Evolutionary conservation across 2,888 invertebrate species (phyloP).

Genomic region (Actias luna): DNA sequence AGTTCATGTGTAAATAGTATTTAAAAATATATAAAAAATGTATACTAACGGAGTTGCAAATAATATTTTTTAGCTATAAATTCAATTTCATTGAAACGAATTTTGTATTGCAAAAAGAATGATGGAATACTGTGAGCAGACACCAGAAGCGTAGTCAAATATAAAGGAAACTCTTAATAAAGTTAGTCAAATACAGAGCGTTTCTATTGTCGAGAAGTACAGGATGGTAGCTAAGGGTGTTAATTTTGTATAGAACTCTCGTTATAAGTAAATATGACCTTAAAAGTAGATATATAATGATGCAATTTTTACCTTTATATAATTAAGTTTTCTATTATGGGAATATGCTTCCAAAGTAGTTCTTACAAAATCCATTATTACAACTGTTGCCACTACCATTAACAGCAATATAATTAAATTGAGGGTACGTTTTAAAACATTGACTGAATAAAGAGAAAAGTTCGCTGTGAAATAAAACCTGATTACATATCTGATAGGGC

Average conservation of each 20-base stretch:
- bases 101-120: not conserved
- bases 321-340: too few species aligned
- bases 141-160: conserved; percentile 18
- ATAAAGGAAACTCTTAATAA: conserved; percentile 20
- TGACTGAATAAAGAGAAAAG: not conserved
- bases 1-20: too few species aligned
- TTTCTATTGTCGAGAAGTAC: not conserved
- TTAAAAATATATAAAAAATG: not conserved
- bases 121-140: not conserved
- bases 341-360: not conserved
- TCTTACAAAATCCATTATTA: too few species aligned
- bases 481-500: conserved; percentile 16
- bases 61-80: not conserved
- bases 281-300: not conserved
- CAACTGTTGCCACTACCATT: too few species aligned
- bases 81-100: not conserved
- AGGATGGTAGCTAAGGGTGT: conserved; percentile 3
- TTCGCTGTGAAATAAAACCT: conserved; percentile 6
- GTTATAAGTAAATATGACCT: not conserved
- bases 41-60: not conserved
- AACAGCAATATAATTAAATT: not conserved
- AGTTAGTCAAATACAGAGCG: conserved; percentile 19
- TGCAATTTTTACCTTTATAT: too few species aligned
- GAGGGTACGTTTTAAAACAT: not conserved
- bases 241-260: not conserved